Evolutionary conservation across 2,113 vertebrate species (phyloP), one percentile per base, ranked within the genome.

Genomic region (Sebastes schlegelii): DNA sequence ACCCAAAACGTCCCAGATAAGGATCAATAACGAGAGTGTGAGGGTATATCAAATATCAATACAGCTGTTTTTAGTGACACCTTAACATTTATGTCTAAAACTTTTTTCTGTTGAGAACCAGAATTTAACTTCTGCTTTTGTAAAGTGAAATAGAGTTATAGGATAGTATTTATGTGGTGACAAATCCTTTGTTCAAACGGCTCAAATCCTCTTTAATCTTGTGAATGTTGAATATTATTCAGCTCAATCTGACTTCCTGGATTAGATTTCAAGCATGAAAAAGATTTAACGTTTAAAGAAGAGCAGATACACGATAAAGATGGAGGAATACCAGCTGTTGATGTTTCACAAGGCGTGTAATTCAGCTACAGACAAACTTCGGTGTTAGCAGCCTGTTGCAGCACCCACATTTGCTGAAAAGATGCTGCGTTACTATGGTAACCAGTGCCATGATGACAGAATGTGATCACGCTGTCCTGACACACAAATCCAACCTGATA

Each of bases 371-470:
- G 57, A 64, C 54, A 75, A 71, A 73, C 64, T 75, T 63, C 19
- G 5, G 48, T 42, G 48, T 12, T 17, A 8, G 43, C 2, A 68
- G 68, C 74, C 66, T 84, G 82, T 43, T 68, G 76, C 79, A 64
- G 23, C 58, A 10, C 10, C 40, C 40, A 42, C 10, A 61, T 45
- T 60, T 26, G 45, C 13, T 67, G 66, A 86, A 26, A 77, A 67
- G 90, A 83, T 84, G 80, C 73, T 16, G 3, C 0, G 81, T 91
- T 79, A 42, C 91, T 23, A 77, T 58, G 60, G 77, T 5, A 80
- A 91, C 89, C 10, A 0, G 12, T 6, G 34, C 7, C 80, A 13
- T 0, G 19, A 65, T n/a, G 42, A 64, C 71, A 19, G 16, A 54
- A 68, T 45, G 61, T 0, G 12, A n/a, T 57, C n/a, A 62, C 14